These are phyloP conservation scores for Enteromius argenteus DNA, from an alignment of 2,797 vertebrate genomes.

Conservation along the genomic window DNA sequence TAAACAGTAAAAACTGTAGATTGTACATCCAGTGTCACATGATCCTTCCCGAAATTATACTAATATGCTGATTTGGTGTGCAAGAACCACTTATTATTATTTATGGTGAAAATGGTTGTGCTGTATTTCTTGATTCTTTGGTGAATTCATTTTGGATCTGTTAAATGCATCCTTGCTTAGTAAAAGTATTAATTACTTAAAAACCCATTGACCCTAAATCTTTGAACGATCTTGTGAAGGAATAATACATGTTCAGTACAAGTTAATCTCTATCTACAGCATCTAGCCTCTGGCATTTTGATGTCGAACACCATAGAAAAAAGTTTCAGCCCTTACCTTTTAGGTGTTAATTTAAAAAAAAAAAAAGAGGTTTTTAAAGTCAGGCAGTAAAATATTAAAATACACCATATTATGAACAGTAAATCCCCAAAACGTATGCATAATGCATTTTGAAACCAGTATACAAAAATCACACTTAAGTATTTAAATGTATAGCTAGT, in stretches of 20 bases:
- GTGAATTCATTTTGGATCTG: neutral
- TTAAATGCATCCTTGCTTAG: neutral
- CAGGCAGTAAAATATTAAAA: neutral
- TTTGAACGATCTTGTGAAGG: neutral
- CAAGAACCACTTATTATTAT: neutral
- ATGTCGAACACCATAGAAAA: neutral
- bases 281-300: neutral
- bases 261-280: neutral
- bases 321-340: neutral
- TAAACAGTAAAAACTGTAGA: neutral
- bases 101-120: neutral
- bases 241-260: neutral
- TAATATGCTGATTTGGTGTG: neutral
- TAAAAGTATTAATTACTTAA: neutral
- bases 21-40: neutral
- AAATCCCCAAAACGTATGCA: neutral
- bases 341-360: too few species aligned
- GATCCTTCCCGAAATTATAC: neutral
- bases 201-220: neutral
- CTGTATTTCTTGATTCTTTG: neutral
- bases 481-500: neutral
- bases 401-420: neutral
- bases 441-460: neutral
- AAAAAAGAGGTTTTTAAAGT: too few species aligned
- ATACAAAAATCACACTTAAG: neutral